Conservation (phyloP, 2,888 invertebrate genomes). For the Neoaliturus tenellus region DNA sequence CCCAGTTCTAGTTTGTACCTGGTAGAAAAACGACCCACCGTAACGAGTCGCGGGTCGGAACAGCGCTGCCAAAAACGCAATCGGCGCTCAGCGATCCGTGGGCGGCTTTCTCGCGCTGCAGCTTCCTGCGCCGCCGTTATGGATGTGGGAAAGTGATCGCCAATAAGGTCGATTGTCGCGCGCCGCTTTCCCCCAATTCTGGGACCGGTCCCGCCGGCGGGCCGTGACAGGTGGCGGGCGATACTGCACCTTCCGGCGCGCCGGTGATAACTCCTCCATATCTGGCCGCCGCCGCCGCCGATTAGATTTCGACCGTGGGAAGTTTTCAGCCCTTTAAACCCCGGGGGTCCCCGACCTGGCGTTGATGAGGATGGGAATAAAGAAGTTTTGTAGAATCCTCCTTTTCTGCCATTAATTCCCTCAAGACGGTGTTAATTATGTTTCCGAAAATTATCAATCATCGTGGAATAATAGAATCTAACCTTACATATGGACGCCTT, state of each 20-base stretch:
- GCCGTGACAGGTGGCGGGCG: slow-evolving; percentile 23
- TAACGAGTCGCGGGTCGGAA: background rate
- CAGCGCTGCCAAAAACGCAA: slow-evolving; percentile 7
- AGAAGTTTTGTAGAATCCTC: background rate
- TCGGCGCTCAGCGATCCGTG: slow-evolving; percentile 27
- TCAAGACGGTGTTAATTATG: too few species aligned
- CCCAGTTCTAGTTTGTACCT: too few species aligned
- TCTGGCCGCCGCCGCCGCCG: background rate
- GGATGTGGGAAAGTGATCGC: slow-evolving; percentile 34
- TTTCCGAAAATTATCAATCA: too few species aligned
- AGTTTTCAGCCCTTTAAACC: background rate
- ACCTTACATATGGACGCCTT: too few species aligned
- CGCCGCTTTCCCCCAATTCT: slow-evolving; percentile 24
- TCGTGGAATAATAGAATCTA: too few species aligned
- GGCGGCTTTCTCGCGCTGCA: background rate
- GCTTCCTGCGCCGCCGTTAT: slow-evolving; percentile 2
- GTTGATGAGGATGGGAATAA: background rate
- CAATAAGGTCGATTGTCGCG: slow-evolving; percentile 42
- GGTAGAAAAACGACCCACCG: background rate
- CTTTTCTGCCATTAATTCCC: background rate
- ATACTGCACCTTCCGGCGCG: background rate
- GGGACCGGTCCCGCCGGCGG: background rate
- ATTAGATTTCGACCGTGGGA: slow-evolving; percentile 24
- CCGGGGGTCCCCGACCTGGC: background rate
- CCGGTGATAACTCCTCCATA: background rate